Base-by-base conservation (phyloP, 2,113 vertebrate genomes). In the Seriola dumerili region DNA sequence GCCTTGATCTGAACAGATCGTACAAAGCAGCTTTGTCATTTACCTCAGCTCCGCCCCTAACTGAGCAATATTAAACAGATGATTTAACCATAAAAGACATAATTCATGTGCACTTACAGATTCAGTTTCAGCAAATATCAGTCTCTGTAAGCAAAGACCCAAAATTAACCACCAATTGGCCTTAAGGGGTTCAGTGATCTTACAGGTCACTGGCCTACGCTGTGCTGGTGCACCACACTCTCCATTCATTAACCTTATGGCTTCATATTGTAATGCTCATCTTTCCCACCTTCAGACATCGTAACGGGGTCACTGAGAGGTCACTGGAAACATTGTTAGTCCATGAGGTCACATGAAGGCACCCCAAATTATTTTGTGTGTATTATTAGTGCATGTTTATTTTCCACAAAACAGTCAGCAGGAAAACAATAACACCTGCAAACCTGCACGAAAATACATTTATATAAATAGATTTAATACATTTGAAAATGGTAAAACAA, bases 1-100 rank as follows among this genome's bases (percentile, higher is more conserved):
- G 29, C 63, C 78, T 84, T 82, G 79, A 81, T 85, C 29, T 29
- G 29, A 29, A 29, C 82, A 82, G 72, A 83, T 76, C 44, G 76
- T n/a, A 78, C 55, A 80, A 81, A 84, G 72, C 83, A 76, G 67
- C 70, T 69, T 70, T 52, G 84, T 83, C 73, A 76, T 67, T 76
- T 72, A 76, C 57, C 76, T 80, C 36, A 21, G 58, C 81, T 80
- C 84, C 36, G 64, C 58, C 38, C 23, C 32, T 14, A 19, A 59
- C 54, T 17, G 42, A 73, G 40, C 46, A 46, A 75, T 10, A 74
- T 17, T 4, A 64, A 72, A 58, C 66, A 6, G 16, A 83, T 34
- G 50, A 72, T 36, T 70, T 75, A 71, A 80, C 52, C 17, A 57
- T 59, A 52, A 25, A 46, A 75, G 77, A 80, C 64, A 69, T 61